These are phyloP conservation scores for Paramuricea clavata DNA, from an alignment of 92 coral and sea anemone genomes.

Conservation along the genomic window DNA sequence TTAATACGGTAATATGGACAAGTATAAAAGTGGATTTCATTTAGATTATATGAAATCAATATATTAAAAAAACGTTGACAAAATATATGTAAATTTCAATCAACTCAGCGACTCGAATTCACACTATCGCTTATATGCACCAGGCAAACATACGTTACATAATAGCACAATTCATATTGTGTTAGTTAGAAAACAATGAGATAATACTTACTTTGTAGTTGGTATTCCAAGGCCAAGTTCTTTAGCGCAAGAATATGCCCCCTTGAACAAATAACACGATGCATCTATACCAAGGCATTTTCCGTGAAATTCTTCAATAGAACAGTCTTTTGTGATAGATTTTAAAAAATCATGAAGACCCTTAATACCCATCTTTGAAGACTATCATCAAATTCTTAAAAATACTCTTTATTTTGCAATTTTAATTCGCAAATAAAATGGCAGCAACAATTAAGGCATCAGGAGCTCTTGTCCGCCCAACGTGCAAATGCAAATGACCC, in stretches of 20 bases:
- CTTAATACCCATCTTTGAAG: constrained; percentile 41
- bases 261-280: no score
- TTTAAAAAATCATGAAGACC: constrained; percentile 39
- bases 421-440: background rate
- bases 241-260: no score
- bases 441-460: background rate
- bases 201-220: constrained; percentile 49
- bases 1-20: background rate
- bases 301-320: no score
- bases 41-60: no score
- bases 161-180: background rate
- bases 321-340: no score
- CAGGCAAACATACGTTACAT: background rate
- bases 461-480: constrained; percentile 40
- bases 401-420: background rate
- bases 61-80: no score
- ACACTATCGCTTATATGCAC: no score
- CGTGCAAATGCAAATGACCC: constrained; percentile 57
- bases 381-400: background rate
- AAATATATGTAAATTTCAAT: background rate
- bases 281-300: no score
- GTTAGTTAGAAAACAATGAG: background rate
- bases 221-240: no score
- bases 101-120: constrained; percentile 9
- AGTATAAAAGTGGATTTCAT: no score